phyloP scores from a whole-genome alignment of 1,140 invertebrate species.

The Euwallacea similis region DNA sequence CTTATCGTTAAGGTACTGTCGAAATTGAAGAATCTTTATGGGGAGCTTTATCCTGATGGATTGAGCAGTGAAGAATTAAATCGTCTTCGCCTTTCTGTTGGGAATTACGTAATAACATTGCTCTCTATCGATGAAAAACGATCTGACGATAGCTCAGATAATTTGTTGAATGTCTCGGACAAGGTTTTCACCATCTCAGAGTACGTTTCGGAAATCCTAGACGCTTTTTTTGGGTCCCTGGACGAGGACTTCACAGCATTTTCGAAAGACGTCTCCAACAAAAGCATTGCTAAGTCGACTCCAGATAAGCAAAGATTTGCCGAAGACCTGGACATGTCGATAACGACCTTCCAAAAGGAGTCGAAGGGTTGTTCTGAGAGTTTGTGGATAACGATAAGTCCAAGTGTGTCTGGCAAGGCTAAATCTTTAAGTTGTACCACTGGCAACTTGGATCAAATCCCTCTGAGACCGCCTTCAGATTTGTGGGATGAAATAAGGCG shows the following conservation, averaged over 20 bases:
- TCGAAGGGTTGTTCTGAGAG: conserved; percentile 43
- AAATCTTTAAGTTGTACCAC: conserved; percentile 17
- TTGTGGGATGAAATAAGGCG: conserved; percentile 18
- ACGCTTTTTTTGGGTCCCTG: conserved; percentile 47
- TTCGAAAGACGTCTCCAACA: conserved; percentile 23
- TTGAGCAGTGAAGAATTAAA: conserved; percentile 43
- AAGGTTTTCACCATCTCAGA: conserved; percentile 49
- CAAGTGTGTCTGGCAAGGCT: background rate
- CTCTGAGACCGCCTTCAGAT: conserved; percentile 45
- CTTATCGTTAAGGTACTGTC: conserved; percentile 44
- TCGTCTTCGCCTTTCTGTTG: conserved; percentile 43
- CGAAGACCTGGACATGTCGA: conserved; percentile 8
- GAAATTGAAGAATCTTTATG: conserved; percentile 43
- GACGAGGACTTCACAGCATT: conserved; percentile 35
- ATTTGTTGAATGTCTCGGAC: conserved; percentile 41
- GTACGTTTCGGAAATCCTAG: conserved; percentile 49
- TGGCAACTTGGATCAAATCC: conserved; percentile 50
- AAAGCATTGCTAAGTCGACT: conserved; percentile 37
- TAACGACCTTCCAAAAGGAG: conserved; percentile 46
- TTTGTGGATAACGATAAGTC: conserved; percentile 48
- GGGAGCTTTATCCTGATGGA: conserved; percentile 38
- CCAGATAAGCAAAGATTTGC: conserved; percentile 27
- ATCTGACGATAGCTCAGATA: conserved; percentile 26
- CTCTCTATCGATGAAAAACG: conserved; percentile 39
- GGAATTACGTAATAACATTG: conserved; percentile 39